Percentiles rank a stretch among this genome's conserved stretches.
Evolutionary conservation across 2,113 vertebrate species (phyloP).

Genomic region (Peucedramus taeniatus): DNA sequence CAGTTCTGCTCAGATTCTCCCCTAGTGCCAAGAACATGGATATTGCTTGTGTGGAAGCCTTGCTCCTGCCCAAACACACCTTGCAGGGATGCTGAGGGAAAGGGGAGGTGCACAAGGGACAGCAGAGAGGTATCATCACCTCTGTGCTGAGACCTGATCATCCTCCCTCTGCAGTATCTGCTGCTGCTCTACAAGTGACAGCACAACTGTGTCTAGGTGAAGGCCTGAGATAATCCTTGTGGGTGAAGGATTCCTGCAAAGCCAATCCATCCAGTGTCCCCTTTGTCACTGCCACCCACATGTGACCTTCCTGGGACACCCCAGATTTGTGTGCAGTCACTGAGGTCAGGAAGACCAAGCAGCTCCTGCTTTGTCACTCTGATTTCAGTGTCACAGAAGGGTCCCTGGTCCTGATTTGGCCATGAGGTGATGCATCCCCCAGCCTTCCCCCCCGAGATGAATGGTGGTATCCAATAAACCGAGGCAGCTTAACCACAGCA

Average conservation of each 20-base stretch:
- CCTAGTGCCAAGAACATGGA: neutral
- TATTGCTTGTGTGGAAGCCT: neutral
- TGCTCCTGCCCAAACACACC: neutral
- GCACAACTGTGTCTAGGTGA: neutral
- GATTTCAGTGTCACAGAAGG: neutral
- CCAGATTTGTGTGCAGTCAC: neutral
- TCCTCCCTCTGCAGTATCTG: neutral
- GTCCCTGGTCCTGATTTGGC: neutral
- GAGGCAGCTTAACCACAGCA: neutral
- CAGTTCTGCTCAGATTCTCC: neutral
- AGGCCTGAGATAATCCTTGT: neutral
- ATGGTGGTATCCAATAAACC: neutral
- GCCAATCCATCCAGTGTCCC: neutral
- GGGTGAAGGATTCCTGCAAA: neutral
- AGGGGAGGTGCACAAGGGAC: neutral
- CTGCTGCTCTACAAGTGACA: neutral
- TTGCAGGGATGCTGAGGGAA: neutral
- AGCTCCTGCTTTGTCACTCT: neutral
- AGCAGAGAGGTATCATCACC: neutral
- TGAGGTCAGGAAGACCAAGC: neutral
- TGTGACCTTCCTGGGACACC: neutral
- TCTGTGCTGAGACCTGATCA: accelerated
- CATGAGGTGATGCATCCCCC: accelerated
- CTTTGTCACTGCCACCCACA: neutral
- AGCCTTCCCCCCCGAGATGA: neutral